phyloP scores from a whole-genome alignment of 2,113 vertebrate species.

The Promerops cafer region DNA sequence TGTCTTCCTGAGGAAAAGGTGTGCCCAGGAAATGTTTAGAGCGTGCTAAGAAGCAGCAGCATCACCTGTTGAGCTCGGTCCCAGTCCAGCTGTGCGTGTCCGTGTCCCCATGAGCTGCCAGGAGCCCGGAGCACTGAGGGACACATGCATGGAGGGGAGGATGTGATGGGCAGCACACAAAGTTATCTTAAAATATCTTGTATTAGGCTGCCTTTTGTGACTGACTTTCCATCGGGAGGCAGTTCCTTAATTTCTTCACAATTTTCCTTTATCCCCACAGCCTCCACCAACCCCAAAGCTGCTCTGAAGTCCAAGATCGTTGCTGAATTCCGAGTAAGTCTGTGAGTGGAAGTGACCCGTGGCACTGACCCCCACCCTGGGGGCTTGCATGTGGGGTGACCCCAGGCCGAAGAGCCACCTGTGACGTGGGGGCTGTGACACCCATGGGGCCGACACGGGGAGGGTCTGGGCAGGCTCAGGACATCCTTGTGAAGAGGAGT shows the following conservation, averaged over 20 bases:
- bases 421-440: neutral
- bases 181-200: rapidly evolving
- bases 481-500: neutral
- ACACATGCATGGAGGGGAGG: neutral
- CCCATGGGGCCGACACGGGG: rapidly evolving
- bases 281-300: conserved; percentile 82
- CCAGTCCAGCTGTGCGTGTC: rapidly evolving
- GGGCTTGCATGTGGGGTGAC: neutral
- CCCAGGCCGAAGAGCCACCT: neutral
- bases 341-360: neutral
- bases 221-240: rapidly evolving
- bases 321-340: conserved; percentile 93
- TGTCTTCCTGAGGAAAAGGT: neutral
- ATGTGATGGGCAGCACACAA: neutral
- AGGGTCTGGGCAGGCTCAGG: neutral
- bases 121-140: neutral
- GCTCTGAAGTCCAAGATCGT: conserved; percentile 96
- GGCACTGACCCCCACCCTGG: neutral
- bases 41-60: neutral
- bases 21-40: neutral
- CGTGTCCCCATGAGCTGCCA: rapidly evolving
- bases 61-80: neutral
- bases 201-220: neutral
- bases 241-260: neutral
- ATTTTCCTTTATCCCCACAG: conserved; percentile 61